A percentile compares a stretch with the other conserved stretches of the same genome.
These are phyloP conservation scores for Capitella teleta DNA, from an alignment of 1,140 invertebrate genomes.

Conservation along the genomic window DNA sequence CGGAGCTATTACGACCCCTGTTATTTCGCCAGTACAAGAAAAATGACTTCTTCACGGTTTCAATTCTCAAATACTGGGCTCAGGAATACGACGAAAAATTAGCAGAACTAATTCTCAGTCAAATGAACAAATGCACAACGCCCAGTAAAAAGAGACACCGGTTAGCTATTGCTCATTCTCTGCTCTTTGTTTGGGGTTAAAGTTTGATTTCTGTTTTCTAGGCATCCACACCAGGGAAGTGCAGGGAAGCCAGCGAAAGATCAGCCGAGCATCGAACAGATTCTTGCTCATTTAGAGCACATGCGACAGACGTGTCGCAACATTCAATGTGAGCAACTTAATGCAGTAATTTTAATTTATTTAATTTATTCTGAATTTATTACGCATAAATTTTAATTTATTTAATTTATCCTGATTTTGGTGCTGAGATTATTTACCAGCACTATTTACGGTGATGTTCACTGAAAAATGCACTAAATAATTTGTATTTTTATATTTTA, in stretches of 20 bases:
- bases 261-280: conserved; percentile 62
- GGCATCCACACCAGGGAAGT: background rate
- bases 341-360: too few relatives aligned
- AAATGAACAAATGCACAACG: conserved; percentile 51
- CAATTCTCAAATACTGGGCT: conserved; percentile 83
- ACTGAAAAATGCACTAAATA: too few relatives aligned
- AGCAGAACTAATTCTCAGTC: conserved; percentile 61
- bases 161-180: too few relatives aligned
- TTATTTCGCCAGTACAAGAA: conserved; percentile 65
- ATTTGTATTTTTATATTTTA: too few relatives aligned
- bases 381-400: too few relatives aligned
- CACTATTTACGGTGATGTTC: too few relatives aligned
- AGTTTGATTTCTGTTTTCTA: background rate
- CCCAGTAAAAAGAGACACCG: conserved; percentile 78
- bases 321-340: conserved; percentile 41
- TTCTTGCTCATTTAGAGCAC: conserved; percentile 82
- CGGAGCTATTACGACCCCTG: conserved; percentile 71
- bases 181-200: background rate
- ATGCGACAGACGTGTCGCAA: conserved; percentile 58
- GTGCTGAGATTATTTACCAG: too few relatives aligned
- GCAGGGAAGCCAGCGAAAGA: conserved; percentile 25
- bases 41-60: conserved; percentile 62
- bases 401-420: too few relatives aligned
- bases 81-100: conserved; percentile 80
- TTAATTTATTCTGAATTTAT: background rate